Evolutionary conservation across 1,140 invertebrate genomes (phyloP), one percentile per base, ranked within the genome.

Genomic region (Halyomorpha halys): DNA sequence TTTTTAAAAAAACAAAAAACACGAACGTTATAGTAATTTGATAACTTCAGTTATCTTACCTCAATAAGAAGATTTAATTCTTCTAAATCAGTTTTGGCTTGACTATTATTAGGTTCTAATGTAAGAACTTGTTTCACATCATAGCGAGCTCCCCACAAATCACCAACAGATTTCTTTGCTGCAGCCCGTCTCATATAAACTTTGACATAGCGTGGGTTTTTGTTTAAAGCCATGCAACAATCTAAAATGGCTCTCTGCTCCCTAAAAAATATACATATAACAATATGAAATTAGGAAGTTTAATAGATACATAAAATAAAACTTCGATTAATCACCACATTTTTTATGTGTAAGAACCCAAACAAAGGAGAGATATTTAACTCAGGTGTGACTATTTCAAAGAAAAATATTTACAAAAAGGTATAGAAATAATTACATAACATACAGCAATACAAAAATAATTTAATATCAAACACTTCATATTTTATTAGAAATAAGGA

Each of bases 121-220:
- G 79, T 74, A 21, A 91, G 71, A 0, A 89, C 77, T 69, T 79
- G 79, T 61, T 78, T 72, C 62, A 88, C 78, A 72, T 91, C 90
- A 44, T 76, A 68, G 67, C 81, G 79, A 0, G 91, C 90, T 19
- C 84, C 77, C 16, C 79, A 69, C 19, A 79, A 76, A 69, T 83
- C 81, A 65, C 80, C 77, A 25, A 88, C 72, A 60, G 75, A 77
- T 62, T 84, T 80, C 68, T 86, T 77, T 1, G 87, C 86, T 18
- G 79, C 78, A 4, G 85, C 89, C 69, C 90, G 75, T 54, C 90
- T 78, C 67, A 87, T 82, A 70, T 86, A 85, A 3, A 89, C 88
- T 75, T 93, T 94, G 0, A 88, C 82, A 72, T 91, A 93, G 0
- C 77, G 81, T 0, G 81, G 75, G 72, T 93, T 87, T 19, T 91